phyloP scores from a whole-genome alignment of 2,797 vertebrate species.

The Chloroceryle inda region DNA sequence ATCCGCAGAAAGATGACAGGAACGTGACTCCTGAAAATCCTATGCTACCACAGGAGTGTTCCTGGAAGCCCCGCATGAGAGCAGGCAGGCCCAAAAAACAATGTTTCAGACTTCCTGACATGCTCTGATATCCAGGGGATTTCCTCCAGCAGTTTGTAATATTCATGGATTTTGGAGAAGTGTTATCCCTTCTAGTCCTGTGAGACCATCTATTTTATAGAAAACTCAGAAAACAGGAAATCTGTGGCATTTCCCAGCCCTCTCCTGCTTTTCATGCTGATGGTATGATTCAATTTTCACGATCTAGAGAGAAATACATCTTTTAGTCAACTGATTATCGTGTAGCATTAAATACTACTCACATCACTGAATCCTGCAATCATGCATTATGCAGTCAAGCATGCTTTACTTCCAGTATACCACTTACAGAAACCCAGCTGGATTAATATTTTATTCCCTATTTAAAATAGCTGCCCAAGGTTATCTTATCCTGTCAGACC shows the following conservation, averaged over 20 bases:
- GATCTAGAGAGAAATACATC: constrained; percentile 27
- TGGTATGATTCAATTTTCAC: constrained; percentile 30
- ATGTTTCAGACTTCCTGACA: constrained; percentile 35
- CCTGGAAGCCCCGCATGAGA: constrained; percentile 8
- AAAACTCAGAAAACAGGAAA: constrained; percentile 59
- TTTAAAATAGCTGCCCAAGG: constrained; percentile 36
- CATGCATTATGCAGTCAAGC: background rate
- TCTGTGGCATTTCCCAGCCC: constrained; percentile 29
- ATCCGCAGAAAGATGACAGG: background rate
- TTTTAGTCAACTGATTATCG: background rate
- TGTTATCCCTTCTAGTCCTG: constrained; percentile 39
- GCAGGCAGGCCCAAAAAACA: constrained; percentile 11
- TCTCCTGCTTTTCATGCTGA: constrained; percentile 37
- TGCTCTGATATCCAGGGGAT: constrained; percentile 38
- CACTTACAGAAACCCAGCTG: background rate
- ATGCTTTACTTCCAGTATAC: background rate
- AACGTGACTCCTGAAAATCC: constrained; percentile 12
- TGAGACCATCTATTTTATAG: constrained; percentile 47
- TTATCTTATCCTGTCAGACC: constrained; percentile 48
- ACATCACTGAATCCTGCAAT: background rate
- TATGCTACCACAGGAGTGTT: background rate
- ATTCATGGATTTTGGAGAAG: constrained; percentile 30
- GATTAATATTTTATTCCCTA: constrained; percentile 47
- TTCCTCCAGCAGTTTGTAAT: constrained; percentile 35
- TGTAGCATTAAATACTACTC: background rate